Percentiles rank a stretch among this genome's conserved stretches.
Conservation (phyloP, 92 coral and sea anemone species). For the Umimayanthus kanabou region DNA sequence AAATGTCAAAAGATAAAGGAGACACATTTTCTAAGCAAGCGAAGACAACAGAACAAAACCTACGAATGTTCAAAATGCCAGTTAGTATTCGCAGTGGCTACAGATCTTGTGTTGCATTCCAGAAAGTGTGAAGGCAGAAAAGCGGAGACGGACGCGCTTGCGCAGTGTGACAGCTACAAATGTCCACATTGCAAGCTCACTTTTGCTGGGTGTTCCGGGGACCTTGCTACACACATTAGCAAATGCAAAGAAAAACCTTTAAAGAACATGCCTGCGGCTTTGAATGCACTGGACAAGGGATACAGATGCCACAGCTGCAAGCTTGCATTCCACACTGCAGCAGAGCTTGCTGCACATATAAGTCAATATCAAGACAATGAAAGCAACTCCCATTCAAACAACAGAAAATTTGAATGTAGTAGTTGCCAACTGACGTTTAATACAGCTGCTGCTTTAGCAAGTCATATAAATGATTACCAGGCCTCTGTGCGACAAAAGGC, state of each 20-base stretch:
- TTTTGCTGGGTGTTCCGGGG: slow-evolving; percentile 4
- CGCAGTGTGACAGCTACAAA: background rate
- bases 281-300: background rate
- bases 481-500: background rate
- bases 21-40: background rate
- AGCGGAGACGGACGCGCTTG: background rate
- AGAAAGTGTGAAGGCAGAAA: slow-evolving; percentile 6
- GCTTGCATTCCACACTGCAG: slow-evolving; percentile 31
- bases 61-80: background rate
- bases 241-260: background rate
- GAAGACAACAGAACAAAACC: background rate
- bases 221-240: slow-evolving; percentile 2
- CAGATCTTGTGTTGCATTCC: slow-evolving; percentile 16
- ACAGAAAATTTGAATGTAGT: slow-evolving; percentile 23
- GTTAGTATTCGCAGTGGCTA: slow-evolving; percentile 4
- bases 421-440: slow-evolving; percentile 17
- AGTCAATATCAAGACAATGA: background rate
- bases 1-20: background rate
- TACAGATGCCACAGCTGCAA: slow-evolving; percentile 39
- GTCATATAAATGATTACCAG: slow-evolving; percentile 22
- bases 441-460: slow-evolving; percentile 27
- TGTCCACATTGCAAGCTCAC: background rate
- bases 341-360: slow-evolving; percentile 24
- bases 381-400: background rate
- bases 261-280: background rate